Percentiles rank a stretch among this genome's conserved stretches.
Conservation (phyloP, 1,140 invertebrate species). For the Cyclina sinensis region DNA sequence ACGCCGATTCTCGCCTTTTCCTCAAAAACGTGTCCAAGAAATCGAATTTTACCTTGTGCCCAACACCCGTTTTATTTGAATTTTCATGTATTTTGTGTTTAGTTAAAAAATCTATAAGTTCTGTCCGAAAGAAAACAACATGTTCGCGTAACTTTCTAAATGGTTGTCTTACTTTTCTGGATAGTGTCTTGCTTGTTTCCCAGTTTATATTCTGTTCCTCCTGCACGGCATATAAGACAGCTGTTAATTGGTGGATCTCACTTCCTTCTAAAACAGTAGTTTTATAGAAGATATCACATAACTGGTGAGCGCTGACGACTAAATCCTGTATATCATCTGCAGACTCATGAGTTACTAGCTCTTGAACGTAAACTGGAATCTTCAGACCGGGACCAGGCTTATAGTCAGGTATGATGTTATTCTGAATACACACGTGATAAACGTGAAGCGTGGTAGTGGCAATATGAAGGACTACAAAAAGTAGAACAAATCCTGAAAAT, state of each 20-base stretch:
- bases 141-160: background rate
- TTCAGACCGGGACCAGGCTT: background rate
- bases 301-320: background rate
- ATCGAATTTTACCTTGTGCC: background rate
- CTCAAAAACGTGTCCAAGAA: background rate
- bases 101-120: background rate
- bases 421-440: background rate
- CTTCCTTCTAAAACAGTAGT: background rate
- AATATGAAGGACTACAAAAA: background rate
- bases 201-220: background rate
- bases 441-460: background rate
- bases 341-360: background rate
- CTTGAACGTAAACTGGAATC: background rate
- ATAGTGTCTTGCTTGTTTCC: background rate
- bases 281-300: background rate
- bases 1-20: background rate
- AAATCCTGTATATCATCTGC: background rate
- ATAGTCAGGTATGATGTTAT: background rate
- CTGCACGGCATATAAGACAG: background rate
- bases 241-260: background rate
- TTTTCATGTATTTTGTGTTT: background rate
- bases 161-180: background rate
- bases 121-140: background rate
- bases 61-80: background rate
- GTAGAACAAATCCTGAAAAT: background rate